These are phyloP conservation scores for Bombus soroeensis DNA, from an alignment of 1,140 invertebrate genomes.

Conservation along the genomic window DNA sequence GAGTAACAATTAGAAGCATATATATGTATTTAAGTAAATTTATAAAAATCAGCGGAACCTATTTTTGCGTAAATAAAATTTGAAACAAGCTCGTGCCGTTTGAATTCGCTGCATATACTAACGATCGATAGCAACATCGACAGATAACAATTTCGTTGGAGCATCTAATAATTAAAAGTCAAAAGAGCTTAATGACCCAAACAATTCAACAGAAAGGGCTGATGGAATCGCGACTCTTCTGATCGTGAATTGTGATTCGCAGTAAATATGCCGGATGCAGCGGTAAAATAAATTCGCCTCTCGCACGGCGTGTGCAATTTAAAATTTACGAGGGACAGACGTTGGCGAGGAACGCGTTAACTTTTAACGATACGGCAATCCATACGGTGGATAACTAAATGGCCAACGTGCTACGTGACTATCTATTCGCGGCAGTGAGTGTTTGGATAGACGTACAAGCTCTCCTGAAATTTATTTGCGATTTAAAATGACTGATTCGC, in stretches of 20 bases:
- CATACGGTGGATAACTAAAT: slow-evolving; percentile 37
- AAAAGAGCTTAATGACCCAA: neutral
- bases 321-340: slow-evolving; percentile 18
- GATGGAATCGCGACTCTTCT: neutral
- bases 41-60: too few relatives aligned
- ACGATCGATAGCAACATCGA: neutral
- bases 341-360: slow-evolving; percentile 13
- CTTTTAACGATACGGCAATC: slow-evolving; percentile 29
- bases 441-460: slow-evolving; percentile 23
- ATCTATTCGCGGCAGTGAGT: slow-evolving; percentile 3
- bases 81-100: too few relatives aligned
- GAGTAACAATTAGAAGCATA: too few relatives aligned
- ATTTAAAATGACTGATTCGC: neutral
- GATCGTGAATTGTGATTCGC: neutral
- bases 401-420: slow-evolving; percentile 6
- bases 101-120: neutral
- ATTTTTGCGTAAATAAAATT: too few relatives aligned
- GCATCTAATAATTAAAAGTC: neutral
- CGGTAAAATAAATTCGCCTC: slow-evolving; percentile 24
- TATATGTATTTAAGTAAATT: too few relatives aligned
- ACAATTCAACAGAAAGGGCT: neutral
- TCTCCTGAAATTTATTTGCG: slow-evolving; percentile 8
- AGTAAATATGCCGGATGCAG: slow-evolving; percentile 23
- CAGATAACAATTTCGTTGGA: neutral
- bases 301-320: slow-evolving; percentile 2